Conservation (phyloP, 2,113 vertebrate species). For the Speoplatyrhinus poulsoni region DNA sequence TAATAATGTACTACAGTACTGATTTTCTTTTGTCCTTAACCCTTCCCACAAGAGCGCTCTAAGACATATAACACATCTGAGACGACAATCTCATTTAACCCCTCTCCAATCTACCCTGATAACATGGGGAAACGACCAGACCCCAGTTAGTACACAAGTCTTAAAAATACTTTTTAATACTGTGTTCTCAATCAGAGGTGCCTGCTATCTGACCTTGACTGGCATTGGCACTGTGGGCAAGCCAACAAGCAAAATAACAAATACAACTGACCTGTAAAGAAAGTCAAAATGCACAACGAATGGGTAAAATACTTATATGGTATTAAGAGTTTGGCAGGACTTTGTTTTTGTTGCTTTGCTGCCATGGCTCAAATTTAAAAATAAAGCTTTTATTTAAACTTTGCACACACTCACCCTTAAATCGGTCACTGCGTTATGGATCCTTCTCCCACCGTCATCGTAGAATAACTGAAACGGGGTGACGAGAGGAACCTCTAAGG, state of each 20-base stretch:
- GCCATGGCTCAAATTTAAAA: background rate
- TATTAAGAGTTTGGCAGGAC: too few species aligned
- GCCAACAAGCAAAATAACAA: too few species aligned
- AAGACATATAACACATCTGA: slow-evolving; percentile 16
- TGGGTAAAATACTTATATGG: too few species aligned
- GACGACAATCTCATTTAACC: slow-evolving; percentile 45
- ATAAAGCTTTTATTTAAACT: background rate
- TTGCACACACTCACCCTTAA: slow-evolving; percentile 43
- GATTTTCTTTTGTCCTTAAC: background rate
- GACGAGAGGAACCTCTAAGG: slow-evolving; percentile 32
- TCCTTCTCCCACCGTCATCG: slow-evolving; percentile 50
- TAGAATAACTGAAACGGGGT: slow-evolving; percentile 55
- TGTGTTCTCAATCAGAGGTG: too few species aligned
- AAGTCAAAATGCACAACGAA: too few species aligned
- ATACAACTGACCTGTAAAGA: too few species aligned
- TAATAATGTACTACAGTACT: too few species aligned
- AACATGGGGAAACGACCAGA: background rate
- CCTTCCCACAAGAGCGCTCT: slow-evolving; percentile 11
- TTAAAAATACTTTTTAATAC: too few species aligned
- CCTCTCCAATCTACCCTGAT: slow-evolving; percentile 15
- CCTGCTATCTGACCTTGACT: too few species aligned
- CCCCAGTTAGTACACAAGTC: background rate
- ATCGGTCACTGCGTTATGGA: slow-evolving; percentile 43
- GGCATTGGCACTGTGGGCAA: too few species aligned
- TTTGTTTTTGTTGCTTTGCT: too few species aligned